Evolutionary conservation across 2,797 vertebrate species (phyloP).

Genomic region (Pangasius djambal): DNA sequence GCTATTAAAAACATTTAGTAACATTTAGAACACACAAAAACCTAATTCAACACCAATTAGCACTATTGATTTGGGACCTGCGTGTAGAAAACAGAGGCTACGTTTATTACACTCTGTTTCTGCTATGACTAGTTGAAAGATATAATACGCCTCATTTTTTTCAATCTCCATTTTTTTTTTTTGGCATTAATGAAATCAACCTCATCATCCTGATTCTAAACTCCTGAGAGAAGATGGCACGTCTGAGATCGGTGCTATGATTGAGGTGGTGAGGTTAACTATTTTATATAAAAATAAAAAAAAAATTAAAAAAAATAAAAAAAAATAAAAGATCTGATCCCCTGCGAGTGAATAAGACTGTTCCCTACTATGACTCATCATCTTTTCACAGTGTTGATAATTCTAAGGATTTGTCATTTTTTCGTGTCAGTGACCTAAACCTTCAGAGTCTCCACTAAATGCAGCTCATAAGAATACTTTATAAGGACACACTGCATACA

Average conservation of each 20-base stretch:
- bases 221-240: slow-evolving; percentile 6
- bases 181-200: neutral
- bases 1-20: neutral
- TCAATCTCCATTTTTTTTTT: neutral
- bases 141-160: neutral
- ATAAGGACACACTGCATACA: neutral
- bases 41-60: neutral
- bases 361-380: slow-evolving; percentile 13
- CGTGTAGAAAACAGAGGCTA: neutral
- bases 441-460: slow-evolving; percentile 22
- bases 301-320: too few species aligned
- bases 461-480: neutral
- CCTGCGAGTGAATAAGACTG: neutral
- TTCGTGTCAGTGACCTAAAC: slow-evolving; percentile 6
- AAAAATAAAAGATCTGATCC: neutral
- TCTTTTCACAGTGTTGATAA: slow-evolving; percentile 12
- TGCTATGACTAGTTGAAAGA: neutral
- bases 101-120: neutral
- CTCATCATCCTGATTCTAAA: neutral
- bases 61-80: neutral
- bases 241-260: slow-evolving; percentile 22
- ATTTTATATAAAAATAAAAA: neutral
- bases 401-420: neutral
- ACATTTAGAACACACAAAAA: neutral
- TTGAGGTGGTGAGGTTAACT: slow-evolving; percentile 37